Conservation (phyloP, 2,797 vertebrate species). For the Benthosema pterotum region DNA sequence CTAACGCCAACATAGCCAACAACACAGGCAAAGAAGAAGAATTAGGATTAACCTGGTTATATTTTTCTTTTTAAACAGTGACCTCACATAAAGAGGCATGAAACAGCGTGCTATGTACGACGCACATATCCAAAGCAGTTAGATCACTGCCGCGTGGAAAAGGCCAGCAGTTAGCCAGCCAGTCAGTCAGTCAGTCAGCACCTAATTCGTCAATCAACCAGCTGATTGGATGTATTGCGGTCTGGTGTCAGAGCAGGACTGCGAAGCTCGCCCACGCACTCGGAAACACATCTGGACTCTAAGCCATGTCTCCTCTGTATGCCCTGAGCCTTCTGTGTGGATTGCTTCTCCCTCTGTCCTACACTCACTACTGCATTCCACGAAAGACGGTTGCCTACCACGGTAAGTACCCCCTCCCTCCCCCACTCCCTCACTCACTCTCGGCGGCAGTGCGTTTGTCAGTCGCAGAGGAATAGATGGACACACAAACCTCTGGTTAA, state of each 20-base stretch:
- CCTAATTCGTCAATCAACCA: neutral
- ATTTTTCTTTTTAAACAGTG: neutral
- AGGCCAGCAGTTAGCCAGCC: neutral
- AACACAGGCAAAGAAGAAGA: no score
- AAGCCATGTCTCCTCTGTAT: slow-evolving; percentile 71
- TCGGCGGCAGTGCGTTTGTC: no score
- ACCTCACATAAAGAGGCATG: slow-evolving; percentile 20
- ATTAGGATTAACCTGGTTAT: slow-evolving; percentile 10
- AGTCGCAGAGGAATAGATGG: no score
- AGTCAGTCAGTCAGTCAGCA: slow-evolving; percentile 24
- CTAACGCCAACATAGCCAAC: slow-evolving; percentile 68
- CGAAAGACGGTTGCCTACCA: slow-evolving; percentile 75
- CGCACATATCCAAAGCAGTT: slow-evolving; percentile 21
- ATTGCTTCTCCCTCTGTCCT: slow-evolving; percentile 60
- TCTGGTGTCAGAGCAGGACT: slow-evolving; percentile 54
- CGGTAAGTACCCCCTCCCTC: slow-evolving; percentile 73
- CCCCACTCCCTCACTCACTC: neutral
- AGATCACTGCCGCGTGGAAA: slow-evolving; percentile 5
- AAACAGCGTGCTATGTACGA: slow-evolving; percentile 19
- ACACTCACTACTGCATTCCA: slow-evolving; percentile 58
- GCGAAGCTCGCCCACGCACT: slow-evolving; percentile 41
- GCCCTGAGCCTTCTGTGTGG: slow-evolving; percentile 61
- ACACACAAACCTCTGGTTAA: neutral
- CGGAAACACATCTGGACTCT: slow-evolving; percentile 44
- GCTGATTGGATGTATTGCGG: slow-evolving; percentile 36